Evolutionary conservation across 2,797 vertebrate genomes (phyloP).

Genomic region (Notolabrus celidotus): DNA sequence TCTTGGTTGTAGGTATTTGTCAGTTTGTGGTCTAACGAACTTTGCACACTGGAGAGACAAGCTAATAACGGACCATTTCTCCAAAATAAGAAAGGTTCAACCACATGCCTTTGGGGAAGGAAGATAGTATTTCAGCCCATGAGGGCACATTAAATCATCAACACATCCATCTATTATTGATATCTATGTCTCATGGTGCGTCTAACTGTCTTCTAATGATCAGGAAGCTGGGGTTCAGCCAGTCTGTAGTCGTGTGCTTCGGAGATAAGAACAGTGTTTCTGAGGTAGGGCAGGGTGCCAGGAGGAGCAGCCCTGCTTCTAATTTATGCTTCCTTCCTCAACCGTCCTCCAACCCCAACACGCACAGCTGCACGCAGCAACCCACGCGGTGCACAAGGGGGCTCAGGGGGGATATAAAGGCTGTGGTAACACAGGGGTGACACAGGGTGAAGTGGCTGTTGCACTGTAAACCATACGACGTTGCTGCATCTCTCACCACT

Average conservation of each 20-base stretch:
- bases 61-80: slow-evolving; percentile 57
- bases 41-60: slow-evolving; percentile 44
- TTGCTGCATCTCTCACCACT: background rate
- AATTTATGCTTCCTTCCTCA: slow-evolving; percentile 80
- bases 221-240: slow-evolving; percentile 6
- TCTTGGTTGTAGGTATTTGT: slow-evolving; percentile 74
- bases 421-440: slow-evolving; percentile 21
- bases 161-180: background rate
- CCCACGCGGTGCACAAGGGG: slow-evolving; percentile 41
- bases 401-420: slow-evolving; percentile 19
- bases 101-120: background rate
- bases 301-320: slow-evolving; percentile 63
- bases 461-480: background rate
- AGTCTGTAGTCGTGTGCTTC: slow-evolving; percentile 39
- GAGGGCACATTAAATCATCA: background rate
- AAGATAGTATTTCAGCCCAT: background rate
- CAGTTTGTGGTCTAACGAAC: slow-evolving; percentile 84
- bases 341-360: slow-evolving; percentile 68
- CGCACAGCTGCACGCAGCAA: slow-evolving; percentile 41
- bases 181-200: background rate
- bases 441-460: slow-evolving; percentile 7
- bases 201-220: slow-evolving; percentile 1
- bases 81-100: background rate
- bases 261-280: slow-evolving; percentile 71
- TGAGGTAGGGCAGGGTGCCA: slow-evolving; percentile 70